phyloP scores from a whole-genome alignment of 2,113 vertebrate genomes.

The Ctenodactylus gundi region DNA sequence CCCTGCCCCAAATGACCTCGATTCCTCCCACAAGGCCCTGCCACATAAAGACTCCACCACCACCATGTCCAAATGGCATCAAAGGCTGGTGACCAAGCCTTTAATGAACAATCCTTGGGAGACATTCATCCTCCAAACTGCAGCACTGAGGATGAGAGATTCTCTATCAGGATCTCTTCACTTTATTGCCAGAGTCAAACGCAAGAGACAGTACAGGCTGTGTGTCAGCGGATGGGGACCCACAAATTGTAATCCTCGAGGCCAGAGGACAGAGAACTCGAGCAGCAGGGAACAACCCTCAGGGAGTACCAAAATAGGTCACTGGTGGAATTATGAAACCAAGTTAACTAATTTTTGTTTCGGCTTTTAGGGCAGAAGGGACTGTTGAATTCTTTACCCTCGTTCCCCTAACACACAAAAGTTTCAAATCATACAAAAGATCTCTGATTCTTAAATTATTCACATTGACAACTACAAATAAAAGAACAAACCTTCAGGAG shows the following conservation, averaged over 20 bases:
- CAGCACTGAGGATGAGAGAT: background rate
- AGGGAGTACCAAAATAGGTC: background rate
- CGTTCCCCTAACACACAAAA: too few relatives aligned
- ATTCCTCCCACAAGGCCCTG: background rate
- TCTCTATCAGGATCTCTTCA: background rate
- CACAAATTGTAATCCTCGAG: background rate
- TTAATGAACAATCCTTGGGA: too few relatives aligned
- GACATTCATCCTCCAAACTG: background rate
- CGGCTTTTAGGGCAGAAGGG: background rate
- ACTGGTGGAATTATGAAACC: background rate
- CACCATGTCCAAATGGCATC: background rate
- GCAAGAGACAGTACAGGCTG: background rate
- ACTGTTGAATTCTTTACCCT: background rate
- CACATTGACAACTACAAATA: constrained; percentile 23
- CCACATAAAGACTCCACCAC: background rate
- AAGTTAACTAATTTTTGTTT: background rate
- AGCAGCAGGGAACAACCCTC: background rate
- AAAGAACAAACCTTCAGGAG: constrained; percentile 65
- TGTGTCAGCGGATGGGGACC: background rate
- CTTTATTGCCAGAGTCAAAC: background rate
- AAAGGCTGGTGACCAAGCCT: background rate
- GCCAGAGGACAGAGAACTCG: background rate
- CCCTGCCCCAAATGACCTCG: background rate
- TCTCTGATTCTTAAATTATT: constrained; percentile 45
- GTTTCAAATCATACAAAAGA: constrained; percentile 60